Percentiles rank a stretch among this genome's conserved stretches.
These are phyloP conservation scores for Anodontia alba DNA, from an alignment of 2,888 invertebrate genomes.

Conservation along the genomic window DNA sequence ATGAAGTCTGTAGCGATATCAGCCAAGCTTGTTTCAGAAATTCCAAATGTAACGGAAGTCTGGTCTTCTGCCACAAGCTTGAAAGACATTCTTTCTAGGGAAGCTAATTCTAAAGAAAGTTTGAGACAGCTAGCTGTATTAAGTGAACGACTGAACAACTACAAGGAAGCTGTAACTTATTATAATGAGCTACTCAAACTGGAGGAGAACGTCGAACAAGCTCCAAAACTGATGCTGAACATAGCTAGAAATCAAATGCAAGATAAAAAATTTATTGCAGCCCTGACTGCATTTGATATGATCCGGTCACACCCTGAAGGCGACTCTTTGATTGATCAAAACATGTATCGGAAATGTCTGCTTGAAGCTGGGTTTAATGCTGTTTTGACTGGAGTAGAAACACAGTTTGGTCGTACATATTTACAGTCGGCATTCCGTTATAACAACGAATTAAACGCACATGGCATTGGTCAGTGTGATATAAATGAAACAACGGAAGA, in stretches of 20 bases:
- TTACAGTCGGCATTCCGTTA: background rate
- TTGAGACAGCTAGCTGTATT: background rate
- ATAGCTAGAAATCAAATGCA: background rate
- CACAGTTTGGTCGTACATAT: background rate
- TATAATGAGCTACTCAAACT: background rate
- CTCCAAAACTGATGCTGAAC: background rate
- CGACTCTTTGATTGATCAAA: background rate
- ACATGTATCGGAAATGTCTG: background rate
- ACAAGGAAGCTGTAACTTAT: background rate
- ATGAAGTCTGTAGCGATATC: conserved; percentile 5
- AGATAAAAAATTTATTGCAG: background rate
- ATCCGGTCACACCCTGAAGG: background rate
- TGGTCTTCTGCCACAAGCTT: background rate
- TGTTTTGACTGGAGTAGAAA: background rate
- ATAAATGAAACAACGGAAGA: background rate
- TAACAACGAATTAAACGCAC: background rate
- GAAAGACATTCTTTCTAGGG: background rate
- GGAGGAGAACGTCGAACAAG: background rate
- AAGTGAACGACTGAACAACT: background rate
- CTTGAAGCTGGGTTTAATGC: background rate
- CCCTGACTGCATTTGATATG: background rate
- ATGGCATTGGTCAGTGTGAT: background rate
- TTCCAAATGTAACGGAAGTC: background rate
- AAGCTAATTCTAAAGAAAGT: background rate
- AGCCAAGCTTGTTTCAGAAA: background rate